Base-by-base conservation (phyloP, 1,140 invertebrate species). In the Lepidotrigona ventralis region DNA sequence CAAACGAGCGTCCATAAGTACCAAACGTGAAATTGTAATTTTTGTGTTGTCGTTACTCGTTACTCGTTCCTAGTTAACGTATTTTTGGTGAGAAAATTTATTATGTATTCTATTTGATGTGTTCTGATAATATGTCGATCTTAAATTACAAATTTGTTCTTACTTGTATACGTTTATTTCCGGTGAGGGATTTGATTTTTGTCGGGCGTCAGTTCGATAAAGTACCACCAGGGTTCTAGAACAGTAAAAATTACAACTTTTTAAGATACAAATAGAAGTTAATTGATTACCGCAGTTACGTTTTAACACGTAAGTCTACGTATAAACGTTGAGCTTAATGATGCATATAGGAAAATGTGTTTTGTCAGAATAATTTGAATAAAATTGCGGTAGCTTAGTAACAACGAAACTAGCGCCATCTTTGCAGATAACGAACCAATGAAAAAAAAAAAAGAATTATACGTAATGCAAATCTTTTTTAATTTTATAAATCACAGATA, bases 171-270 rank as follows among this genome's bases (percentile, higher is more conserved):
- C 26, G 17, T 51, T 81, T 83, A 85, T 73, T 90, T 92, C 89
- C 90, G 90, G 87, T 89, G 12, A 54, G 56, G 75, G 69, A 81
- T 89, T 89, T 84, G 85, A 91, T 89, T 90, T 90, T 90, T 87
- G 87, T 89, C 83, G 87, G 86, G 68, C 86, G 71, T 86, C 88
- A 90, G 87, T 88, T 90, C 86, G 83, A 83, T 66, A 15, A 77
- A 12, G 46, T 81, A 73, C 71, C 77, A 64, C 82, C 60, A 80
- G 79, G 17, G 78, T 56, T 74, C 77, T 11, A 39, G 15, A 23
- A 33, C 33, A 29, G n/a, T 66, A 74, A 51, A 74, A 83, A 66
- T 83, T 33, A 17, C 11, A 11, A 8, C 33, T 70, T 81, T 54
- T 53, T 83, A 33, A 70, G 64, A 70, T 83, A 78, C 39, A 78